These are phyloP conservation scores for Drosophila kohkoa DNA, from an alignment of 1,140 invertebrate genomes.

Conservation along the genomic window DNA sequence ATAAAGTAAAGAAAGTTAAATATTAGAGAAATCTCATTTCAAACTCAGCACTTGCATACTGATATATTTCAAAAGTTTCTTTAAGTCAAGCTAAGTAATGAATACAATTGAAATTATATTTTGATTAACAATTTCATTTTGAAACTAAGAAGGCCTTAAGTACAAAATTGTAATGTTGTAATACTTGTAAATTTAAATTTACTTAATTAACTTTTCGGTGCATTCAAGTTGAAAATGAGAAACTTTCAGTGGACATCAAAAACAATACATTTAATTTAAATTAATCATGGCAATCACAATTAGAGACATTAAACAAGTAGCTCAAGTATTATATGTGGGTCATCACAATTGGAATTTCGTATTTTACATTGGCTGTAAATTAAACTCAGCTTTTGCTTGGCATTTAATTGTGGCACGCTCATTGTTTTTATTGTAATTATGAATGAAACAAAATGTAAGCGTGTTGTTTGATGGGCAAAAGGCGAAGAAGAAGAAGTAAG, in stretches of 20 bases:
- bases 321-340: not conserved
- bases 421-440: constrained; percentile 42
- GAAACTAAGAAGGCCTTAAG: not conserved
- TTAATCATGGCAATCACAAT: not conserved
- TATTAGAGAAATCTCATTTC: not conserved
- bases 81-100: not conserved
- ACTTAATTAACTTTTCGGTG: not conserved
- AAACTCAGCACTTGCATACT: not conserved
- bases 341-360: not conserved
- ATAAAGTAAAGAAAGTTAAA: not conserved
- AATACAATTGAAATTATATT: not conserved
- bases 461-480: constrained; percentile 49
- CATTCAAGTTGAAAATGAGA: no score
- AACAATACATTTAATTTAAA: not conserved
- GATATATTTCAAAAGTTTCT: no score
- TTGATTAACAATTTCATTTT: not conserved
- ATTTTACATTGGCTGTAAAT: not conserved
- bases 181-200: no score
- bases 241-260: no score
- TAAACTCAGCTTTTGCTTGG: constrained; percentile 5
- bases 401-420: constrained; percentile 41
- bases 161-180: no score
- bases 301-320: no score
- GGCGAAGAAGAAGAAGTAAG: constrained; percentile 43
- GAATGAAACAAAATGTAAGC: constrained; percentile 41